These are phyloP conservation scores for Elanoides forficatus DNA, from an alignment of 2,113 vertebrate species.

Conservation along the genomic window DNA sequence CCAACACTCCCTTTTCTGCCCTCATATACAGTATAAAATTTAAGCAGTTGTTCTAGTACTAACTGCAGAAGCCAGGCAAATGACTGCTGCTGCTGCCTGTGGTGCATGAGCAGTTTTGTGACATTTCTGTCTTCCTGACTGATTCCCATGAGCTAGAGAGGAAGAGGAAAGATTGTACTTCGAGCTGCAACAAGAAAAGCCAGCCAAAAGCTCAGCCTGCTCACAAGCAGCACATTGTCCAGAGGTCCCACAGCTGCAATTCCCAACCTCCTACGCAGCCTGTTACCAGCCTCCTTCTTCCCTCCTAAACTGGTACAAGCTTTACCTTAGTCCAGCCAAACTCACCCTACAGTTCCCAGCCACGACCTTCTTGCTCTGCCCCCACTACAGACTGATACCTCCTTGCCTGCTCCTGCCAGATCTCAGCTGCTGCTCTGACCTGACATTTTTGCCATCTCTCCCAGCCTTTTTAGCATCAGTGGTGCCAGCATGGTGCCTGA, in stretches of 20 bases:
- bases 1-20: background rate
- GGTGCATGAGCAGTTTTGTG: background rate
- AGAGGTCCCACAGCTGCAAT: background rate
- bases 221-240: background rate
- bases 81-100: background rate
- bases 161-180: background rate
- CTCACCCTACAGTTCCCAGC: background rate
- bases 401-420: background rate
- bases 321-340: background rate
- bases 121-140: background rate
- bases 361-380: background rate
- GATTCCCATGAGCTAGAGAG: background rate
- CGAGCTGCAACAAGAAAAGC: background rate
- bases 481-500: accelerated
- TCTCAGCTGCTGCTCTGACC: background rate
- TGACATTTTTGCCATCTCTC: background rate
- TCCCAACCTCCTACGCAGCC: background rate
- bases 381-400: background rate
- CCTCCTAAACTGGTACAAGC: background rate
- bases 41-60: background rate
- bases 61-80: background rate
- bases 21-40: background rate
- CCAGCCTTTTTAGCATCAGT: background rate
- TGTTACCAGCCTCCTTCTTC: background rate
- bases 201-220: background rate